Evolutionary conservation across 2,888 invertebrate genomes (phyloP).

Genomic region (Dolichomitus sp.): DNA sequence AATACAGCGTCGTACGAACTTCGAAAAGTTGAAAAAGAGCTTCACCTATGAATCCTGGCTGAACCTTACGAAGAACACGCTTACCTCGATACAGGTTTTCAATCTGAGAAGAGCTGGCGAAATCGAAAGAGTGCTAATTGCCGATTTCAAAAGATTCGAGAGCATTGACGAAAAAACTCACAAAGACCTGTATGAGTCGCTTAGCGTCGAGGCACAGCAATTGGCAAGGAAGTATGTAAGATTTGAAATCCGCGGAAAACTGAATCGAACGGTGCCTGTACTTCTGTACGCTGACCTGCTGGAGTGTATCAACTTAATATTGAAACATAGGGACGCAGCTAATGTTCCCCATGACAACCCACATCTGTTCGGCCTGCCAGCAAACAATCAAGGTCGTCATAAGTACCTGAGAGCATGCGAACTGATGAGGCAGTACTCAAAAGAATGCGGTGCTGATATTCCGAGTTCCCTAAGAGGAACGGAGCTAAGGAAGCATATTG

Average conservation of each 20-base stretch:
- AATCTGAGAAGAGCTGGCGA: constrained; percentile 50
- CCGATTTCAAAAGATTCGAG: constrained; percentile 39
- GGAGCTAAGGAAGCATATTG: constrained; percentile 60
- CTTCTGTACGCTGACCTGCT: constrained; percentile 51
- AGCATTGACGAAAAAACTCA: constrained; percentile 14
- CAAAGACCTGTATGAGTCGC: neutral
- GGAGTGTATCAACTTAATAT: neutral
- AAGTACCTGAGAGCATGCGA: constrained; percentile 62
- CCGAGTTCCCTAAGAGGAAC: constrained; percentile 63
- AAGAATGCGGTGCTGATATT: constrained; percentile 64
- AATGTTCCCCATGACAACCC: constrained; percentile 22
- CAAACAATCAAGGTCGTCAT: neutral
- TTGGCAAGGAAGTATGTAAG: constrained; percentile 21
- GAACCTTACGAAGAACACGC: constrained; percentile 7
- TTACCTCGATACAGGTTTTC: constrained; percentile 39
- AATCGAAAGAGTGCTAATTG: constrained; percentile 38
- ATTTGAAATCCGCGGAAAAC: constrained; percentile 53
- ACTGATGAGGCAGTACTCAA: constrained; percentile 65
- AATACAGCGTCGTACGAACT: constrained; percentile 35
- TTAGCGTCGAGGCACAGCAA: neutral
- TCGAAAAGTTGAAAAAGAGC: neutral
- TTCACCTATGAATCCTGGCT: constrained; percentile 24
- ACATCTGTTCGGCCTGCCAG: constrained; percentile 16
- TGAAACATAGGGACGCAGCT: neutral
- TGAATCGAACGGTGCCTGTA: constrained; percentile 49